Percentiles rank a stretch among this genome's conserved stretches.
phyloP scores from a whole-genome alignment of 2,888 invertebrate genomes.

The Apantesis nais region DNA sequence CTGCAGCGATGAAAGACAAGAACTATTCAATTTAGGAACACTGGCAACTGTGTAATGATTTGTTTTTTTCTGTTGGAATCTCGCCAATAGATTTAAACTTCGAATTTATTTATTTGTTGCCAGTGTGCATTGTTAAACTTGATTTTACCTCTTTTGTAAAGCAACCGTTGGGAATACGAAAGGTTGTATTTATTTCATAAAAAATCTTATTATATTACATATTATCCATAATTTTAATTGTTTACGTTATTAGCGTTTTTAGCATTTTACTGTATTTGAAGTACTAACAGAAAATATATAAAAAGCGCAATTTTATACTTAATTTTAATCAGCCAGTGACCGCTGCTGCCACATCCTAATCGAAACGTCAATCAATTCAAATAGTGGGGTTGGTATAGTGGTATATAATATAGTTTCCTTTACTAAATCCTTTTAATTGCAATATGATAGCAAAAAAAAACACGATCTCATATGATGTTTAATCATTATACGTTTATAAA shows the following conservation, averaged over 20 bases:
- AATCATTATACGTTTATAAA: no score
- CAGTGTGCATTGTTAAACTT: background rate
- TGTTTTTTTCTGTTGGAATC: constrained; percentile 25
- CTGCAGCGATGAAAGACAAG: constrained; percentile 49
- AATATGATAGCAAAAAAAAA: no score
- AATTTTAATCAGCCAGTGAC: background rate
- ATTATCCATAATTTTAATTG: no score
- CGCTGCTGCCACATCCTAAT: no score
- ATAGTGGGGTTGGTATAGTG: no score
- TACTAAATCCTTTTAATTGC: no score
- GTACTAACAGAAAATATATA: background rate
- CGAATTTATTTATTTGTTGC: constrained; percentile 4
- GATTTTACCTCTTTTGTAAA: background rate
- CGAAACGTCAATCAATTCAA: no score
- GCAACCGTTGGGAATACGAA: background rate
- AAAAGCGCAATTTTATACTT: background rate
- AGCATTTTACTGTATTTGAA: background rate
- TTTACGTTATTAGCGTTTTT: no score
- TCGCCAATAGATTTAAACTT: constrained; percentile 26
- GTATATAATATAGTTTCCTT: no score
- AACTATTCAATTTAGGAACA: constrained; percentile 40
- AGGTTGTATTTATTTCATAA: background rate
- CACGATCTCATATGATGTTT: no score
- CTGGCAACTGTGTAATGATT: constrained; percentile 14
- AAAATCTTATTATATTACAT: no score